These are phyloP conservation scores for Leptobrachium leishanense DNA, from an alignment of 2,113 vertebrate genomes.

Conservation along the genomic window DNA sequence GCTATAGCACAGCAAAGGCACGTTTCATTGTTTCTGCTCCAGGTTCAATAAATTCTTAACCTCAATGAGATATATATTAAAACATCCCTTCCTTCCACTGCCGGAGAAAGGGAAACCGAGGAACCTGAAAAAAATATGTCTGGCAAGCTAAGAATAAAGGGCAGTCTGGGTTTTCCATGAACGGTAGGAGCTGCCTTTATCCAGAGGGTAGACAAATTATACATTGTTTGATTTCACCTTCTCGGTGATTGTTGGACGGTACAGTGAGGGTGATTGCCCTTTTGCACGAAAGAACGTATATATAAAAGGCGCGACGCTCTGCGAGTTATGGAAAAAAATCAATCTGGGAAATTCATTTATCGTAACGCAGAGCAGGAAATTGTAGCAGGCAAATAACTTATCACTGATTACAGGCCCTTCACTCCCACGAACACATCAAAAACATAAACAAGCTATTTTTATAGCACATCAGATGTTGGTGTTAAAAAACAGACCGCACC, in stretches of 20 bases:
- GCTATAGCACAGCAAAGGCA: no score
- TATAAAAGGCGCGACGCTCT: not conserved
- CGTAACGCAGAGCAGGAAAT: not conserved
- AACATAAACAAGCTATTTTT: conserved; percentile 4
- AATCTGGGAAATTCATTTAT: not conserved
- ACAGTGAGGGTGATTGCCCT: not conserved
- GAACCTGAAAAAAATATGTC: no score
- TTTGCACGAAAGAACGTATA: not conserved
- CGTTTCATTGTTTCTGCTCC: no score
- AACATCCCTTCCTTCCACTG: no score
- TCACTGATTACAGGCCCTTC: not conserved
- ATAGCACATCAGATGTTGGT: not conserved
- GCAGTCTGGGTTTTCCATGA: not conserved
- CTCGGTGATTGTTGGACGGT: not conserved
- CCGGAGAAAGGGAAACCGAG: no score
- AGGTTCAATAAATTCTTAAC: no score
- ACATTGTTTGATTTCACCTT: not conserved
- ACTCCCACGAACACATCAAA: not conserved
- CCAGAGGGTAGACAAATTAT: not conserved
- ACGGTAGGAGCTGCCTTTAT: not conserved
- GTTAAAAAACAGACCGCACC: not conserved
- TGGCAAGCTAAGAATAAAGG: not conserved
- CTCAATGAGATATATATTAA: no score
- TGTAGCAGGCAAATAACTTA: not conserved
- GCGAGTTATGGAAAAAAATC: not conserved